Evolutionary conservation across 30 jellyfish, hydroid and myxozoan genomes (phyloP).

Genomic region (Nemopilema nomurai): DNA sequence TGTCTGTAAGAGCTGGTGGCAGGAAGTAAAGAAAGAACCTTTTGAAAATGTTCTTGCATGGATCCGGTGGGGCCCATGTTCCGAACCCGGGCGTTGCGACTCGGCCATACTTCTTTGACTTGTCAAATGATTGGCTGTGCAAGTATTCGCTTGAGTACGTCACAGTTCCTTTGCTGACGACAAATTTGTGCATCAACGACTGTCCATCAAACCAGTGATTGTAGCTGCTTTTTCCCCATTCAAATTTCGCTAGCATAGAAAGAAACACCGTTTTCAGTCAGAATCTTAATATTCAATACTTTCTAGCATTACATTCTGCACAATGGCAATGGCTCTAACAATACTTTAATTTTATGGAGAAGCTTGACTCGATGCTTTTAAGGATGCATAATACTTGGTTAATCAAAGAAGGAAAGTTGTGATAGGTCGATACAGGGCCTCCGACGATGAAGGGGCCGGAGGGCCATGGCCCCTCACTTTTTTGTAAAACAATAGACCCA

Average conservation of each 20-base stretch:
- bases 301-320: too few relatives aligned
- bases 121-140: constrained; percentile 49
- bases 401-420: too few relatives aligned
- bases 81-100: constrained; percentile 49
- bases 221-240: constrained; percentile 58
- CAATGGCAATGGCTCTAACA: too few relatives aligned
- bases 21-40: constrained; percentile 43
- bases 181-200: constrained; percentile 35
- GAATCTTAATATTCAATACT: too few relatives aligned
- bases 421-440: too few relatives aligned
- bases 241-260: constrained; percentile 30
- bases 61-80: constrained; percentile 75
- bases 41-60: constrained; percentile 64
- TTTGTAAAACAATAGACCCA: too few relatives aligned
- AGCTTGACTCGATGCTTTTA: too few relatives aligned
- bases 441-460: too few relatives aligned
- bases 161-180: constrained; percentile 41
- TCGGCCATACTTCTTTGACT: constrained; percentile 30
- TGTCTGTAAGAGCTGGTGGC: constrained; percentile 57
- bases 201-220: constrained; percentile 65
- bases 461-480: too few relatives aligned
- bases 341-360: too few relatives aligned
- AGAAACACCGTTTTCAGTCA: too few relatives aligned
- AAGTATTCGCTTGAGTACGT: constrained; percentile 45
- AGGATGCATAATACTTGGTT: too few relatives aligned